These are phyloP conservation scores for Gisinianus flammeolus DNA, from an alignment of 2,888 invertebrate genomes.

Conservation along the genomic window DNA sequence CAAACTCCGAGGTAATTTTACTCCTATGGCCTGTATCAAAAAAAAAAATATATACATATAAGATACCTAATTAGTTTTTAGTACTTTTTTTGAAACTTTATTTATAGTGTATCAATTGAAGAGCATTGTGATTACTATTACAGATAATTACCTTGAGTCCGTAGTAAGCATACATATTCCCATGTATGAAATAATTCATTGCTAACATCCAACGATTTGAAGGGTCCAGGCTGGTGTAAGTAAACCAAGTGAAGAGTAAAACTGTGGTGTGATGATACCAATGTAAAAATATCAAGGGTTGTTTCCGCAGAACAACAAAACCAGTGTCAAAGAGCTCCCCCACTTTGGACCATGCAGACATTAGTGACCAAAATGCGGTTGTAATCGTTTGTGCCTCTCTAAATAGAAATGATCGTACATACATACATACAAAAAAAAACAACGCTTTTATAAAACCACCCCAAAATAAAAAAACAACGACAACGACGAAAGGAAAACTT, in stretches of 20 bases:
- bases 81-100: too few species aligned
- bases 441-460: too few species aligned
- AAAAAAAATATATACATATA: constrained; percentile 4
- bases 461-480: neutral
- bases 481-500: neutral
- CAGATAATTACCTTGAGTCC: constrained; percentile 39
- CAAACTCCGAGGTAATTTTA: constrained; percentile 46
- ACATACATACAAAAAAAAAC: too few species aligned
- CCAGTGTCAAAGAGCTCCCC: constrained; percentile 51
- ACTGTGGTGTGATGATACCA: constrained; percentile 56
- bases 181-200: constrained; percentile 54
- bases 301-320: constrained; percentile 50
- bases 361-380: constrained; percentile 51
- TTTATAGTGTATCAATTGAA: neutral
- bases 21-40: constrained; percentile 41
- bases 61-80: too few species aligned
- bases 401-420: neutral
- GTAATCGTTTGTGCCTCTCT: constrained; percentile 50
- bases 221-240: constrained; percentile 50
- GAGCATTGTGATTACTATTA: neutral
- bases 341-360: constrained; percentile 49
- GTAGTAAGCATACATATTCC: constrained; percentile 54
- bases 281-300: constrained; percentile 50
- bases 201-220: constrained; percentile 52
- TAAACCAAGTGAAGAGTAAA: constrained; percentile 52